phyloP scores from a whole-genome alignment of 2,113 vertebrate species.

The Erythrocercus mccallii region DNA sequence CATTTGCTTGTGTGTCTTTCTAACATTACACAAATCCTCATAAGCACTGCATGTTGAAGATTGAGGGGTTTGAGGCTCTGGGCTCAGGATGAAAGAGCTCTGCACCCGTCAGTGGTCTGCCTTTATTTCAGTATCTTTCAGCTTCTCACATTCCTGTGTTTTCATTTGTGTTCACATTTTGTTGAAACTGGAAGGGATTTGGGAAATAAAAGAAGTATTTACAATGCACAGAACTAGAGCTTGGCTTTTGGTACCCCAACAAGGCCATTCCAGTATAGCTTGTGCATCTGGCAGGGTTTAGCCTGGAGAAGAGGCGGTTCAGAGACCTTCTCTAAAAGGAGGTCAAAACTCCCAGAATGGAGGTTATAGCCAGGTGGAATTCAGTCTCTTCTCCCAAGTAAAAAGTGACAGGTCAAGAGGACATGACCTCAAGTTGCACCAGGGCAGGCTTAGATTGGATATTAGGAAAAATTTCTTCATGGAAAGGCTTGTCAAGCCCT shows the following conservation, averaged over 20 bases:
- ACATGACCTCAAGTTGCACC: background rate
- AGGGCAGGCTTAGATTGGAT: background rate
- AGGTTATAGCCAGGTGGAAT: background rate
- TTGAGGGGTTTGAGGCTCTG: background rate
- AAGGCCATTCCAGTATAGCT: background rate
- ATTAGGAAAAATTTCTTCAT: background rate
- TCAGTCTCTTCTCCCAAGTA: background rate
- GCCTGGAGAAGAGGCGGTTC: background rate
- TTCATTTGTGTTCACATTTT: background rate
- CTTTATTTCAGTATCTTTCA: background rate
- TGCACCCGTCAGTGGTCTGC: background rate
- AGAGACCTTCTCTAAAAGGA: background rate
- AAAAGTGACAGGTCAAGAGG: background rate
- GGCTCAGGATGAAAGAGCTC: background rate
- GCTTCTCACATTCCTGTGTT: background rate
- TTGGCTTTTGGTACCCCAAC: background rate
- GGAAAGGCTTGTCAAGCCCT: background rate
- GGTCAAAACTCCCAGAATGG: background rate
- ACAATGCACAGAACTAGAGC: background rate
- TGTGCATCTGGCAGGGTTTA: rapidly evolving
- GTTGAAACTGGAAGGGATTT: background rate
- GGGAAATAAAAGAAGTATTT: background rate
- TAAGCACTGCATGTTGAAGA: background rate
- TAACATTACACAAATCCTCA: background rate
- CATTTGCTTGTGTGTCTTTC: background rate